Percentiles rank a stretch among this genome's conserved stretches.
These are phyloP conservation scores for Heteropelma amictum DNA, from an alignment of 2,888 invertebrate genomes.

Conservation along the genomic window DNA sequence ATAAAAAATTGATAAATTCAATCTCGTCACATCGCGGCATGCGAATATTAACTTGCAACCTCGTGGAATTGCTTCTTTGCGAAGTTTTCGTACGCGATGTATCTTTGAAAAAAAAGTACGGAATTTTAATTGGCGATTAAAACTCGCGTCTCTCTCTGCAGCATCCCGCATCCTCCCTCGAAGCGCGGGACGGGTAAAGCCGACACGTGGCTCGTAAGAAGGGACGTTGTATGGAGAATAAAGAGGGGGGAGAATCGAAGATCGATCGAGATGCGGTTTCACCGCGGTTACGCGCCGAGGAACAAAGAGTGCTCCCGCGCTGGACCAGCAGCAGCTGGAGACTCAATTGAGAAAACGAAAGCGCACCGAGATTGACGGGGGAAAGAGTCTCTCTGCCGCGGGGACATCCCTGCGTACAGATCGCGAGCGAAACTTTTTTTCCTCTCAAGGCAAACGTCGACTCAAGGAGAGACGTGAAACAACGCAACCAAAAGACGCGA, in stretches of 20 bases:
- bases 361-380: too few species aligned
- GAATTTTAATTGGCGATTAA: conserved; percentile 51
- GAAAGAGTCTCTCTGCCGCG: conserved; percentile 10
- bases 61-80: not conserved
- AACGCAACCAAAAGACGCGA: too few species aligned
- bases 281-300: not conserved
- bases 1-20: too few species aligned
- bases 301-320: not conserved
- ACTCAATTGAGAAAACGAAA: not conserved
- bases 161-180: conserved; percentile 8
- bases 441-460: too few species aligned
- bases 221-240: not conserved
- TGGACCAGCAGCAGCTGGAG: not conserved
- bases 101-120: conserved; percentile 6
- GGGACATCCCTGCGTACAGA: too few species aligned
- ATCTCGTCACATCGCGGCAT: too few species aligned
- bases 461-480: too few species aligned
- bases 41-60: too few species aligned
- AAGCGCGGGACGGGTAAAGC: too few species aligned
- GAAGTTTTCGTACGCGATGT: not conserved
- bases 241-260: not conserved
- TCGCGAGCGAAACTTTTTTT: not conserved
- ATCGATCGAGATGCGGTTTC: conserved; percentile 7
- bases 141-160: conserved; percentile 5
- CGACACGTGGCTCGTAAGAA: conserved; percentile 4